Evolutionary conservation across 2,888 invertebrate species (phyloP), one percentile per base, ranked within the genome.

Genomic region (Anaspis maculata): DNA sequence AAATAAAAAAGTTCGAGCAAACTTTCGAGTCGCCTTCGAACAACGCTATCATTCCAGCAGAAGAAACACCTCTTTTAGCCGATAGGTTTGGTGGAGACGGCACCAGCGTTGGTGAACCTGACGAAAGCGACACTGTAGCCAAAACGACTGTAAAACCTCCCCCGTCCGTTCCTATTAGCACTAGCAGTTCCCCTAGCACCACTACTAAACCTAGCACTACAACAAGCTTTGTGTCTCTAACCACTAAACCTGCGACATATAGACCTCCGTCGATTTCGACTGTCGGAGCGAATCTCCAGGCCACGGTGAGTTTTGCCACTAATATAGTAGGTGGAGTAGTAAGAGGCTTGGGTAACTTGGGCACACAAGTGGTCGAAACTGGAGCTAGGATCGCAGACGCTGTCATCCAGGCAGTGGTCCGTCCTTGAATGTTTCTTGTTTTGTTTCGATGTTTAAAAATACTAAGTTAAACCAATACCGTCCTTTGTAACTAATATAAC

Each of bases 1-100:
- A 69, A 51, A 64, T 71, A 44, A 67, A 61, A 27, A 63, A 64
- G 28, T 72, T 67, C 30, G 68, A 71, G 33, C 53, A 60, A 31
- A 48, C 60, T 3, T 50, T 54, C 37, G 45, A 41, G 16, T 21
- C 31, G 12, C 28, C 26, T 7, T 14, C 28, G 5, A n/a, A n/a
- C n/a, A n/a, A n/a, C n/a, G n/a, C n/a, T 25, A 7, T 14, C n/a
- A n/a, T n/a, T n/a, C 19, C 19, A 5, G 5, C 19, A 6, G 9
- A 19, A 19, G 19, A 19, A 19, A 19, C 19, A 6, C 5, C 19
- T 9, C 23, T 42, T 12, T 26, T 19, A 9, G 19, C 11, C 7
- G 42, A 44, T 16, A 30, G 45, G 13, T 45, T 45, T 22, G 42
- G 40, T 3, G 42, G 39, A 3, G 37, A 37, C 21, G 12, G 24